phyloP scores from a whole-genome alignment of 2,888 invertebrate genomes.

The Lepidonotus clava region DNA sequence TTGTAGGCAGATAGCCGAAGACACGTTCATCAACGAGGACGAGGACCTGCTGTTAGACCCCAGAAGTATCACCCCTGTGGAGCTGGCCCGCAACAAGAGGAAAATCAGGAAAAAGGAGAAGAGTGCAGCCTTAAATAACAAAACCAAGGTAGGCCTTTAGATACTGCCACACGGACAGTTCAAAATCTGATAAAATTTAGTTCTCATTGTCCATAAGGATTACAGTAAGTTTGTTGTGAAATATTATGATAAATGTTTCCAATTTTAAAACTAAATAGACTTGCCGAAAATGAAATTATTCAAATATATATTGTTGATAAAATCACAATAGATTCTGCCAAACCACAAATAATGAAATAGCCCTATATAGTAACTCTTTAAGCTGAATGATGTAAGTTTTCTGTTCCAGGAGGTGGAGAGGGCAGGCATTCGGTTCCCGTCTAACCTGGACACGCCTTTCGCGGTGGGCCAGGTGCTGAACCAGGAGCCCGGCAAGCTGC shows the following conservation, averaged over 20 bases:
- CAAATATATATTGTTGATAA: too few species aligned
- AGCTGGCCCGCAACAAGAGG: slow-evolving; percentile 68
- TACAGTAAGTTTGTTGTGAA: too few species aligned
- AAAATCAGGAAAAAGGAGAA: background rate
- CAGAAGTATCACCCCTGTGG: slow-evolving; percentile 73
- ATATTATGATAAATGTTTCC: too few species aligned
- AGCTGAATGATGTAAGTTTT: too few species aligned
- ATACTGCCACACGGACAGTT: too few species aligned
- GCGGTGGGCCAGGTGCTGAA: slow-evolving; percentile 78
- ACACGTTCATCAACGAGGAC: background rate
- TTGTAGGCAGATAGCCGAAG: slow-evolving; percentile 25
- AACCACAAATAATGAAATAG: too few species aligned
- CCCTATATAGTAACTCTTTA: too few species aligned
- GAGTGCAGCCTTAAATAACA: background rate
- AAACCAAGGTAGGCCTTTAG: background rate
- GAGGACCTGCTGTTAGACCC: slow-evolving; percentile 69
- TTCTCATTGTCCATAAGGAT: too few species aligned
- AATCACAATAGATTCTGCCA: too few species aligned
- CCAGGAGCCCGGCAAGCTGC: slow-evolving; percentile 79
- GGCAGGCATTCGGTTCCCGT: slow-evolving; percentile 77
- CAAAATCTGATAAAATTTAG: too few species aligned
- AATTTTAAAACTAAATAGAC: too few species aligned
- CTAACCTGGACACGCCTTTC: slow-evolving; percentile 75
- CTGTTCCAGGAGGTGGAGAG: slow-evolving; percentile 66
- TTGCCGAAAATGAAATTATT: too few species aligned